phyloP scores from a whole-genome alignment of 2,888 invertebrate genomes.

The Microctonus aethiopoides region DNA sequence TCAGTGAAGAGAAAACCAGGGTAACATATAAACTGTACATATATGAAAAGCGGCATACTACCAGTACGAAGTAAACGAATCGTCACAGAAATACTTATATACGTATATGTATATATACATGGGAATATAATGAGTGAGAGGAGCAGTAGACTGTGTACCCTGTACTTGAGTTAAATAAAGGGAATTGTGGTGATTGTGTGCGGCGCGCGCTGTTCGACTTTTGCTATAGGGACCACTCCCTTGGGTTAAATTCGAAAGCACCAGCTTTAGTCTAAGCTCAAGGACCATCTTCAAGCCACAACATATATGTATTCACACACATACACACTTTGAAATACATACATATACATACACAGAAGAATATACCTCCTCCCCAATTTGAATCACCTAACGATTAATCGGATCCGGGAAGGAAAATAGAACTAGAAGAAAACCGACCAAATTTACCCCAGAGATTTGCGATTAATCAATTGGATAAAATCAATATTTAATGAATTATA shows the following conservation, averaged over 20 bases:
- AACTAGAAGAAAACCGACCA: background rate
- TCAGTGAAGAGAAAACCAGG: background rate
- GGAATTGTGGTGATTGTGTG: background rate
- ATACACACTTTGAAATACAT: background rate
- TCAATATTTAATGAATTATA: constrained; percentile 25
- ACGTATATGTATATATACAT: background rate
- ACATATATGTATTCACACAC: too few species aligned
- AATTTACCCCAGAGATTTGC: background rate
- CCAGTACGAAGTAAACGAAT: background rate
- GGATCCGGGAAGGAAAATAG: background rate
- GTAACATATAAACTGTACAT: background rate
- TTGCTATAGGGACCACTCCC: background rate
- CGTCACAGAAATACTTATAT: background rate
- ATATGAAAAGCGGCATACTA: background rate
- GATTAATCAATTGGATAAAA: background rate
- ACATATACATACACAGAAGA: background rate
- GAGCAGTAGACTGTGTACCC: background rate
- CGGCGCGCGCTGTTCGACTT: background rate
- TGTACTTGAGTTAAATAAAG: background rate
- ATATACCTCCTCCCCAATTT: background rate
- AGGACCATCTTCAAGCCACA: constrained; percentile 10
- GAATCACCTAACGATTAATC: constrained; percentile 26
- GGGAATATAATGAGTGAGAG: background rate
- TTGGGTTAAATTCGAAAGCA: background rate
- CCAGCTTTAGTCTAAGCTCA: background rate